A percentile compares a stretch with the other conserved stretches of the same genome.
Evolutionary conservation across 64 coral and sea anemone genomes (phyloP).

Genomic region (Catalaphyllia jardinei): DNA sequence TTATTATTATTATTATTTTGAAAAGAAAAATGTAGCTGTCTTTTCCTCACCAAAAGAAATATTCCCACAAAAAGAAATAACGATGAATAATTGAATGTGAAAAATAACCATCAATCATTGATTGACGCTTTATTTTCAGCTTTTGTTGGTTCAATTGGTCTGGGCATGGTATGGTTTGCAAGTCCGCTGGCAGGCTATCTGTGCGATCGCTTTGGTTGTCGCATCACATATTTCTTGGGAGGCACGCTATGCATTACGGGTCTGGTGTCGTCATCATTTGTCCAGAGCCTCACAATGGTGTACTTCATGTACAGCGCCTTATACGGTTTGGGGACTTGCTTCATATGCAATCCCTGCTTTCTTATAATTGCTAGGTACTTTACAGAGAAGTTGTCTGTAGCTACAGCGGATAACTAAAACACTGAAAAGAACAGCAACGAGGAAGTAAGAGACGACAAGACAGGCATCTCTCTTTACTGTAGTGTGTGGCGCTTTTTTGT

Average conservation of each 20-base stretch:
- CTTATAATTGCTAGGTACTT: constrained; percentile 48
- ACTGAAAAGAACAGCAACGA: neutral
- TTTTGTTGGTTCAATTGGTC: constrained; percentile 55
- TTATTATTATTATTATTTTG: too few species aligned
- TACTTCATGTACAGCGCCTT: constrained; percentile 57
- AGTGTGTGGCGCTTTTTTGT: constrained; percentile 18
- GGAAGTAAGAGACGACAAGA: neutral
- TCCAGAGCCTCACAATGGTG: neutral
- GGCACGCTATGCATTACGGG: constrained; percentile 21
- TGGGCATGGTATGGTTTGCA: constrained; percentile 33
- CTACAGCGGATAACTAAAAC: neutral
- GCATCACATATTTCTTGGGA: constrained; percentile 35
- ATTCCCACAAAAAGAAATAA: too few species aligned
- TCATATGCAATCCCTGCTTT: constrained; percentile 44
- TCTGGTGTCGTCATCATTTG: constrained; percentile 48
- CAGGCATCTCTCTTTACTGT: neutral
- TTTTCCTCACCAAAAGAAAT: too few species aligned
- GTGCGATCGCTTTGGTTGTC: constrained; percentile 55
- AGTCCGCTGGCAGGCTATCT: constrained; percentile 37
- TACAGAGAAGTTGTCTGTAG: constrained; percentile 43
- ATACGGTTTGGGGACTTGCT: constrained; percentile 44
- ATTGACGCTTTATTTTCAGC: constrained; percentile 22
- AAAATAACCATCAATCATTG: too few species aligned
- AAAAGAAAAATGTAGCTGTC: too few species aligned
- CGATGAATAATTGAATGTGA: too few species aligned